Base-by-base conservation (phyloP, 2,888 invertebrate species). In the Micropterix aruncella region DNA sequence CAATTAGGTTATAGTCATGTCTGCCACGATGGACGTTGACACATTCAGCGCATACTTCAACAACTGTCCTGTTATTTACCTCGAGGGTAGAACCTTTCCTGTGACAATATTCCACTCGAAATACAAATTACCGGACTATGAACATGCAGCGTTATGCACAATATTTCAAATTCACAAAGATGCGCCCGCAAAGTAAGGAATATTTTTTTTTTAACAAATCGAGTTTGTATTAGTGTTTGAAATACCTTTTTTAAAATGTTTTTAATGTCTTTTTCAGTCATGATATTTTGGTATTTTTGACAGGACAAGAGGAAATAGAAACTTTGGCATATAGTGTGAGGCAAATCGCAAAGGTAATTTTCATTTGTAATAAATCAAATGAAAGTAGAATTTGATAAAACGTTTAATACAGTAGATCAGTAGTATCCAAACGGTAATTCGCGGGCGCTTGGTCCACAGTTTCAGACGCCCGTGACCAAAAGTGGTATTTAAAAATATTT, bases 271-370 rank as follows among this genome's bases (percentile, higher is more conserved):
- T 12, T 77, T 77, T 53, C 61, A 89, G 87, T 56, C 81, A 93
- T 53, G 92, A 93, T 60, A 86, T 96, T 52, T 70, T 96, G 44
- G 86, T 94, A 37, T 96, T 96, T 66, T 67, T 96, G 46, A 95
- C 95, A 41, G 96, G 96, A 1, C 94, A 95, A 68, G 95, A 96
- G 63, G 95, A 96, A 74, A 95, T 96, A 51, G 94, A 95, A 65
- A 75, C 80, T n/a, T 76, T 85, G 50, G 80, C 80, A 48, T 73
- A 78, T 52, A 84, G 81, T 57, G 83, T 89, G 38, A 74, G 80
- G 52, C 74, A 79, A 56, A 75, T 84, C 50, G 76, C 80, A 1
- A 83, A 80, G 65, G 83, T 77, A 60, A 52, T 56, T 54, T 38
- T 48, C 17, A 9, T n/a, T n/a, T n/a, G n/a, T n/a, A n/a, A n/a